Evolutionary conservation across 2,888 invertebrate species (phyloP).

Genomic region (Elgonia sp.): DNA sequence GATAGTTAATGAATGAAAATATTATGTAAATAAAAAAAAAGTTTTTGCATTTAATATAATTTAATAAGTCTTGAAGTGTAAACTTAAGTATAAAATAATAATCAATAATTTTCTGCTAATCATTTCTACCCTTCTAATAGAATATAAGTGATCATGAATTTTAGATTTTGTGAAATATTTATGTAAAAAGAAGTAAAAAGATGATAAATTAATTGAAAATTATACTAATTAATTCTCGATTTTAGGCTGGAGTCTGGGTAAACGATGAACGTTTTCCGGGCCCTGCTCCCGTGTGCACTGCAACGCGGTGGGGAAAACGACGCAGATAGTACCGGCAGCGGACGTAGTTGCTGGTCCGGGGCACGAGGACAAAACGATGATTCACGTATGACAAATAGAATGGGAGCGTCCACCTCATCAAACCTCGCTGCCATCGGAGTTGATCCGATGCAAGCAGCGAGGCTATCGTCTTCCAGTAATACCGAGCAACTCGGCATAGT

Average conservation of each 20-base stretch:
- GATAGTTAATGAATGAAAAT: too few relatives aligned
- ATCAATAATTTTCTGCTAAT: too few relatives aligned
- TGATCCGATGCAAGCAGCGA: slow-evolving; percentile 86
- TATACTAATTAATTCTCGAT: not conserved
- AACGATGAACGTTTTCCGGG: slow-evolving; percentile 89
- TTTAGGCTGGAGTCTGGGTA: slow-evolving; percentile 88
- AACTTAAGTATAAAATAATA: too few relatives aligned
- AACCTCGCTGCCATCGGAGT: slow-evolving; percentile 86
- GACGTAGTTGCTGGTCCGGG: slow-evolving; percentile 84
- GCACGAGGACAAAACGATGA: slow-evolving; percentile 85
- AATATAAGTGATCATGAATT: too few relatives aligned
- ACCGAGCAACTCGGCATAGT: slow-evolving; percentile 85
- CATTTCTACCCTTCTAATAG: too few relatives aligned
- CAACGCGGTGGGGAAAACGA: slow-evolving; percentile 87
- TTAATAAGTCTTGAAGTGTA: too few relatives aligned
- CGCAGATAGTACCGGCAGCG: slow-evolving; percentile 76
- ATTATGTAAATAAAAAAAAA: too few relatives aligned
- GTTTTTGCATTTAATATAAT: too few relatives aligned
- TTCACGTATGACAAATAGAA: slow-evolving; percentile 86
- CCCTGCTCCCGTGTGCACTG: slow-evolving; percentile 89
- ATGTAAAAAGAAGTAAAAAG: too few relatives aligned
- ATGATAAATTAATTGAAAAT: too few relatives aligned
- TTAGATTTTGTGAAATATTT: too few relatives aligned
- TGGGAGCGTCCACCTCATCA: slow-evolving; percentile 87
- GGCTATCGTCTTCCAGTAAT: slow-evolving; percentile 86